A percentile compares a stretch with the other conserved stretches of the same genome.
phyloP scores from a whole-genome alignment of 2,113 vertebrate genomes.

The Hippocampus mohnikei region DNA sequence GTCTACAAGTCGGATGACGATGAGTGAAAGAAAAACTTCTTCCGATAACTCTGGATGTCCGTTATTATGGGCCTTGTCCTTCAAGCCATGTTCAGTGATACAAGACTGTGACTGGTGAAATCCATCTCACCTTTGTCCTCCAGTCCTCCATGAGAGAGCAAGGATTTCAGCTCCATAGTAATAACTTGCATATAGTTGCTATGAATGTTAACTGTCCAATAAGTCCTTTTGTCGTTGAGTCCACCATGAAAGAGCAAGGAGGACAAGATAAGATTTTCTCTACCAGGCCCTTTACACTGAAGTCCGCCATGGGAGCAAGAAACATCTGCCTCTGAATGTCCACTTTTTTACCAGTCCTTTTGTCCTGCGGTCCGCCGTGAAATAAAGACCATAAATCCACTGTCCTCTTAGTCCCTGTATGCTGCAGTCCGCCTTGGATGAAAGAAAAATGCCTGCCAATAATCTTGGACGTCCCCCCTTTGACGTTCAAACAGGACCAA shows the following conservation, averaged over 20 bases:
- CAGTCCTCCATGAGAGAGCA: conserved; percentile 24
- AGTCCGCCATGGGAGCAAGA: neutral
- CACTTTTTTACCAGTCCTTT: neutral
- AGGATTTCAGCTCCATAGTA: too few relatives aligned
- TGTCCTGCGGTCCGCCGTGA: neutral
- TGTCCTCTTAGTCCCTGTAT: neutral
- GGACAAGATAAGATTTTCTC: conserved; percentile 1
- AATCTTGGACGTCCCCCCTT: neutral
- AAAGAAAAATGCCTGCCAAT: neutral
- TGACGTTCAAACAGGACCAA: neutral
- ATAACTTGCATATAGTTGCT: too few relatives aligned
- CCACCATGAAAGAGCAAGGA: conserved; percentile 36
- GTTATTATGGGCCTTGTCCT: neutral
- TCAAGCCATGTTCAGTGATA: neutral
- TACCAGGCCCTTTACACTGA: neutral
- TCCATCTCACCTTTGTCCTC: neutral
- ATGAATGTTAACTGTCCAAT: neutral
- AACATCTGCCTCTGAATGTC: neutral
- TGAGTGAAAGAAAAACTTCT: neutral
- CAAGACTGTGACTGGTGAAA: neutral
- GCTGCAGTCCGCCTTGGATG: neutral
- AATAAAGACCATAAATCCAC: neutral
- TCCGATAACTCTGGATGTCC: neutral
- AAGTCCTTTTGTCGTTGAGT: conserved; percentile 45
- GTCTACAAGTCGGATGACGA: neutral